Conservation (phyloP, 92 coral and sea anemone genomes). For the Metridium senile region DNA sequence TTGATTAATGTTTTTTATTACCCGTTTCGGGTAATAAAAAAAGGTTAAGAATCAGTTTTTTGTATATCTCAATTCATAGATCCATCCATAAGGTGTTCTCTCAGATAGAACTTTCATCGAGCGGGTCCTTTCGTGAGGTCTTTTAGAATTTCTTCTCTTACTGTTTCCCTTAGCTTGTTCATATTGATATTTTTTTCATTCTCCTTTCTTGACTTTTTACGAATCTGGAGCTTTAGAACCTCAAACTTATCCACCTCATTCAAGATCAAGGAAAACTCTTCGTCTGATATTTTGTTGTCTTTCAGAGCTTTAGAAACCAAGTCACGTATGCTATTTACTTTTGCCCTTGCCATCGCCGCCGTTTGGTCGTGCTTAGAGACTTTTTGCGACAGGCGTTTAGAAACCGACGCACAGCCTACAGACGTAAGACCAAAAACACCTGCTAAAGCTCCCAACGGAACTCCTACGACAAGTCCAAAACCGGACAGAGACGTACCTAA, state of each 20-base stretch:
- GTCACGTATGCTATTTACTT: conserved; percentile 44
- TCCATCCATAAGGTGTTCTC: conserved; percentile 1
- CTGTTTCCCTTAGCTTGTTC: conserved; percentile 17
- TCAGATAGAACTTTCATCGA: neutral
- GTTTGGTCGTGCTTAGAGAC: conserved; percentile 57
- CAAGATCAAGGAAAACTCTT: conserved; percentile 37
- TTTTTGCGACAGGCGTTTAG: conserved; percentile 46
- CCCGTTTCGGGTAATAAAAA: too few relatives aligned
- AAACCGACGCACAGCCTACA: conserved; percentile 38
- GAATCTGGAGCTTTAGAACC: conserved; percentile 30
- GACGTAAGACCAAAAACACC: conserved; percentile 46
- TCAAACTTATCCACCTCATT: conserved; percentile 35
- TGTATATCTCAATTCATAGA: too few relatives aligned
- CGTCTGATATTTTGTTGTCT: conserved; percentile 42
- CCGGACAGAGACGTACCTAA: conserved; percentile 59
- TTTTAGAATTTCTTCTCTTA: conserved; percentile 21
- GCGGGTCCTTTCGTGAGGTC: conserved; percentile 6
- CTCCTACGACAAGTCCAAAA: conserved; percentile 48
- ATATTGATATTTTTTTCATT: conserved; percentile 27
- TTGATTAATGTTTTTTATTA: too few relatives aligned
- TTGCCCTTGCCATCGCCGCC: conserved; percentile 41
- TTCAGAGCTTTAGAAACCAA: conserved; percentile 45
- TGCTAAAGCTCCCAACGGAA: conserved; percentile 48
- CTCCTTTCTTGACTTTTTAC: conserved; percentile 28
- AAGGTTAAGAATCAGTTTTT: too few relatives aligned